Evolutionary conservation across 2,113 vertebrate genomes (phyloP).

Genomic region (Albula glossodonta): DNA sequence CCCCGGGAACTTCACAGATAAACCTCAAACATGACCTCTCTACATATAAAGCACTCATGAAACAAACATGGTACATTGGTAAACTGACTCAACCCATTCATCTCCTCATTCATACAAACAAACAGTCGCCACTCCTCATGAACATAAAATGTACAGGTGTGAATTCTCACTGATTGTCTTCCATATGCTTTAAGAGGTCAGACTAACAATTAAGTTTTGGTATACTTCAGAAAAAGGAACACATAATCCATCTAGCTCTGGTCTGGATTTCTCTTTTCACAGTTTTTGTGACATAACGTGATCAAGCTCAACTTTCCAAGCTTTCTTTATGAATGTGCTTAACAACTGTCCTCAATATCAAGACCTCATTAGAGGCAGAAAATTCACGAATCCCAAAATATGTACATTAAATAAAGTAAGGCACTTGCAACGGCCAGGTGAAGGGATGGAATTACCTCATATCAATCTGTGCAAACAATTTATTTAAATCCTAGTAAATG

Average conservation of each 20-base stretch:
- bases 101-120: background rate
- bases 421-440: constrained; percentile 61
- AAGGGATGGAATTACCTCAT: constrained; percentile 58
- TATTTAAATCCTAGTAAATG: constrained; percentile 59
- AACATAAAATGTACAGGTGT: background rate
- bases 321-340: constrained; percentile 8
- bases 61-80: background rate
- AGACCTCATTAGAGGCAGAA: constrained; percentile 27
- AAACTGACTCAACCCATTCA: background rate
- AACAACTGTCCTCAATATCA: background rate
- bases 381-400: constrained; percentile 22
- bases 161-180: constrained; percentile 8
- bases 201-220: constrained; percentile 3
- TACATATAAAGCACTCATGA: background rate
- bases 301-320: background rate
- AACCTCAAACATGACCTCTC: background rate
- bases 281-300: background rate
- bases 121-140: background rate
- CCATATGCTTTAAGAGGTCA: background rate
- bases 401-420: constrained; percentile 67
- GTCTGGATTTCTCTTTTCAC: constrained; percentile 5
- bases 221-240: background rate
- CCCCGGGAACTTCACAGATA: background rate
- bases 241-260: background rate
- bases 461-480: constrained; percentile 73